phyloP scores from a whole-genome alignment of 2,113 vertebrate genomes.

The Oryzias woworae region DNA sequence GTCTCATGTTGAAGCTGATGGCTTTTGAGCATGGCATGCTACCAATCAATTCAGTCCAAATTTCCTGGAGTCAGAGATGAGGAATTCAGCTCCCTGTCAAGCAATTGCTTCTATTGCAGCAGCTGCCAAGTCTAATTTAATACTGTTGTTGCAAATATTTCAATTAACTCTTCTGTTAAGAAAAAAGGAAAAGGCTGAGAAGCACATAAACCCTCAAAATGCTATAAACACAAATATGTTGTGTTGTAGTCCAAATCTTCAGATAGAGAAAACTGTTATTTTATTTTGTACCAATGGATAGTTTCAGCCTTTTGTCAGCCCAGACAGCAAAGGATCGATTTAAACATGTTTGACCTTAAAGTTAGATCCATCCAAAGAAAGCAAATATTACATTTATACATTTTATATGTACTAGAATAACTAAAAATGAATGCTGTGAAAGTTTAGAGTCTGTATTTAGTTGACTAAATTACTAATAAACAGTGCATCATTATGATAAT shows the following conservation, averaged over 20 bases:
- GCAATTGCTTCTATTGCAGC: conserved; percentile 23
- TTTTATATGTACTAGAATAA: conserved; percentile 13
- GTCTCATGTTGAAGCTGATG: conserved; percentile 45
- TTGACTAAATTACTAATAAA: no score
- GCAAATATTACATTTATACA: conserved; percentile 4
- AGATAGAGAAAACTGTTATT: no score
- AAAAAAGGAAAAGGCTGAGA: neutral
- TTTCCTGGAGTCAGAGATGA: conserved; percentile 28
- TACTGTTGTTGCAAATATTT: conserved; percentile 21
- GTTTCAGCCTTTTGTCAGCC: neutral
- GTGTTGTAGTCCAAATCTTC: no score
- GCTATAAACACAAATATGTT: no score
- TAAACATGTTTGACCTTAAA: conserved; percentile 8
- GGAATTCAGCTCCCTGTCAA: conserved; percentile 41
- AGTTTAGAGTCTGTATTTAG: no score
- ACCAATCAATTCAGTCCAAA: conserved; percentile 51
- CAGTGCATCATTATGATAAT: no score
- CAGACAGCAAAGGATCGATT: neutral
- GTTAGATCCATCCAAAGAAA: neutral
- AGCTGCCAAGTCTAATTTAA: conserved; percentile 23
- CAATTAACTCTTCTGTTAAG: conserved; percentile 10
- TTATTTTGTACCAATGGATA: no score
- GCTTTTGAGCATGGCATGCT: conserved; percentile 40
- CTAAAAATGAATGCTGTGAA: neutral
- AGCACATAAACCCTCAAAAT: no score